Percentiles rank a stretch among this genome's conserved stretches.
phyloP scores from a whole-genome alignment of 2,888 invertebrate species.

The Drosophila putrida region DNA sequence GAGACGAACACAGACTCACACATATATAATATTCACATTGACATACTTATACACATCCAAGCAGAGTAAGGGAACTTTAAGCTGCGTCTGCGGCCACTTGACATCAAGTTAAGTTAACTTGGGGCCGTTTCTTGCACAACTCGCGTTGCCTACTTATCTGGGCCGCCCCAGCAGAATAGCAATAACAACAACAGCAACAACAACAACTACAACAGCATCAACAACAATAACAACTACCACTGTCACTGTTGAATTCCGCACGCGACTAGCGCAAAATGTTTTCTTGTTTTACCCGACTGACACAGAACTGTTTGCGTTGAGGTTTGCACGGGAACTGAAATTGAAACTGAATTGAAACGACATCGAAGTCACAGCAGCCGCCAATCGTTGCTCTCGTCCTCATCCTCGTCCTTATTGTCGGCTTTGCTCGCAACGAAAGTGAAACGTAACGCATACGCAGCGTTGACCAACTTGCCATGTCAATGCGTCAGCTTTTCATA shows the following conservation, averaged over 20 bases:
- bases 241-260: constrained; percentile 45
- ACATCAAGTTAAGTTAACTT: constrained; percentile 49
- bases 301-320: constrained; percentile 72
- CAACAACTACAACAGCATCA: constrained; percentile 18
- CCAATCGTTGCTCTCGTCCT: constrained; percentile 16
- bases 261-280: constrained; percentile 48
- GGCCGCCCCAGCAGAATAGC: constrained; percentile 41
- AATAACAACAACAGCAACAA: constrained; percentile 19
- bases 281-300: constrained; percentile 24
- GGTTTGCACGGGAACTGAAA: constrained; percentile 78
- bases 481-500: constrained; percentile 54
- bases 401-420: constrained; percentile 32
- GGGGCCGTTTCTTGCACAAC: constrained; percentile 60
- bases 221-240: constrained; percentile 27
- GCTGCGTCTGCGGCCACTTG: constrained; percentile 56
- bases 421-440: constrained; percentile 66
- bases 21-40: constrained; percentile 6
- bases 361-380: constrained; percentile 59
- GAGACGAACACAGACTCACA: constrained; percentile 12
- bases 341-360: constrained; percentile 71
- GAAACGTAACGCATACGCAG: constrained; percentile 75
- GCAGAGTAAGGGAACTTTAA: constrained; percentile 37
- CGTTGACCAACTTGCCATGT: constrained; percentile 61
- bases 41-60: constrained; percentile 6
- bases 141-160: constrained; percentile 68